Evolutionary conservation across 37 sponge, comb jelly and placozoan species (phyloP), one percentile per base, ranked within the genome.

Genomic region (Sycon ciliatum): DNA sequence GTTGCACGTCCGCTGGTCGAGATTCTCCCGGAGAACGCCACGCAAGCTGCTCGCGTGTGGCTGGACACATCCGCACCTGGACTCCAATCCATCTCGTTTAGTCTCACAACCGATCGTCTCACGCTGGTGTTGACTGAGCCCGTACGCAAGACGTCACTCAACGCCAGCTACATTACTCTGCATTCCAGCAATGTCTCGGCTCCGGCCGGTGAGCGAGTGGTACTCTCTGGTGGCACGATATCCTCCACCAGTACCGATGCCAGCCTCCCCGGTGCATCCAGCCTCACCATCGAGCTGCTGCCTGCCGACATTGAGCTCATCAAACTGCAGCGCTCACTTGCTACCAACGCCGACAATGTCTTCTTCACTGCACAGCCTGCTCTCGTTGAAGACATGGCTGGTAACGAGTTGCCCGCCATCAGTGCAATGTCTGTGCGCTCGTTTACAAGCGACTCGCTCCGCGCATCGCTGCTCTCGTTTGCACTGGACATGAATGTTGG

Each of bases 401-500:
- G 32, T 9, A 11, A 28, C 26, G 7, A 7, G 7, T 24, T 60
- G 9, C 22, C 26, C 16, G 9, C 11, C 32, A 28, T 60, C 32
- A 30, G 16, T 60, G 22, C 22, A 7, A 9, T 11, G 26, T 24
- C 7, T 11, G 63, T 24, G 16, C 9, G 24, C 63, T 23, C 6
- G 6, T 34, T 73, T 61, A 31, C 16, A 16, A 34, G 30, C 18
- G 37, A 73, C 54, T 5, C 36, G 34, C 30, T 29, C 18, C 11
- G 20, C 26, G 49, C 63, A n/a, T 6, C 13, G 20, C 46, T 92
- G 52, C 24, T 69, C 9, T 31, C 57, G 0, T 92, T 87, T 60
- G 68, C 80, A 0, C 78, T 87, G 61, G 78, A 92, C 62, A 72
- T 83, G 33, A 92, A 92, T 62, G 72, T 56, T 65, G 93, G 88